phyloP scores from a whole-genome alignment of 2,797 vertebrate species.

The Pangasius mekongensis region DNA sequence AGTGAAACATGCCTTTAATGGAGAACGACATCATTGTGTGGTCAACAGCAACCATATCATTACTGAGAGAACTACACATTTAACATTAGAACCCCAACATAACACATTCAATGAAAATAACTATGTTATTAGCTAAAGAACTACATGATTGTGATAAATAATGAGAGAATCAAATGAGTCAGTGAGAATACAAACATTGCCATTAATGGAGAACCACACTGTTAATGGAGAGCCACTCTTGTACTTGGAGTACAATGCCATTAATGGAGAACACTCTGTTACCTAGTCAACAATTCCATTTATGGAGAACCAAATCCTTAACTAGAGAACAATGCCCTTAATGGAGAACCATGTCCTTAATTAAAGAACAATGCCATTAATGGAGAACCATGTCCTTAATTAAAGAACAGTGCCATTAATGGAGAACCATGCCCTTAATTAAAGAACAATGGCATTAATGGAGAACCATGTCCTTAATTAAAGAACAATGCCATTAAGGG shows the following conservation, averaged over 20 bases:
- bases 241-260: too few relatives aligned
- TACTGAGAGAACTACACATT: too few relatives aligned
- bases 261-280: not conserved
- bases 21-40: not conserved
- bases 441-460: not conserved
- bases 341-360: not conserved
- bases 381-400: not conserved
- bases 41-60: not conserved
- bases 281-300: not conserved
- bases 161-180: not conserved
- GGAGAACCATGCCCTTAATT: not conserved
- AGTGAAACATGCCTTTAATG: not conserved
- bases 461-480: not conserved
- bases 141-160: too few relatives aligned
- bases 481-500: not conserved
- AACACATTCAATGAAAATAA: not conserved
- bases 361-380: not conserved
- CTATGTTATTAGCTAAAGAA: too few relatives aligned
- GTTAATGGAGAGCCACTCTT: too few relatives aligned
- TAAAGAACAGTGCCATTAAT: not conserved
- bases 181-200: not conserved
- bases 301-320: not conserved
- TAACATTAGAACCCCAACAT: not conserved
- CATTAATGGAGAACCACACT: not conserved
- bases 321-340: not conserved